Percentiles rank a stretch among this genome's conserved stretches.
These are phyloP conservation scores for Clistopyga incitator DNA, from an alignment of 2,888 invertebrate species.

Conservation along the genomic window DNA sequence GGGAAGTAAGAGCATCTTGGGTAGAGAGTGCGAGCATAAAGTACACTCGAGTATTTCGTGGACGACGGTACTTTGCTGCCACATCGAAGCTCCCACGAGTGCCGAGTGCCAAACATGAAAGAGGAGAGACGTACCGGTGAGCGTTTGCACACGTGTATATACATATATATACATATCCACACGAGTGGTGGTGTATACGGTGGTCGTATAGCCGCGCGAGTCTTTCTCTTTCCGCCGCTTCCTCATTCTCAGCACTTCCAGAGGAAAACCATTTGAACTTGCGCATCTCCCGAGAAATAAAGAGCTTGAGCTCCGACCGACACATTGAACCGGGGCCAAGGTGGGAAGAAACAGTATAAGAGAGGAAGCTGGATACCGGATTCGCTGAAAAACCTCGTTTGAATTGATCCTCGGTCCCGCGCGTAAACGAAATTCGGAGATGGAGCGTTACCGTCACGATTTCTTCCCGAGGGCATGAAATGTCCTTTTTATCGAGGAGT, in stretches of 20 bases:
- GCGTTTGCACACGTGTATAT: slow-evolving; percentile 6
- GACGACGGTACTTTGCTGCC: slow-evolving; percentile 38
- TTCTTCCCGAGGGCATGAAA: slow-evolving; percentile 60
- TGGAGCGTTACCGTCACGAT: slow-evolving; percentile 65
- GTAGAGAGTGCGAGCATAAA: slow-evolving; percentile 41
- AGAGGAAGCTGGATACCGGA: slow-evolving; percentile 38
- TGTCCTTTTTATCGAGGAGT: slow-evolving; percentile 63
- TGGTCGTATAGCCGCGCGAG: slow-evolving; percentile 5
- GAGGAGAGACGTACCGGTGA: slow-evolving; percentile 50
- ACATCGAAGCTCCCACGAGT: slow-evolving; percentile 50
- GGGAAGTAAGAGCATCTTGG: slow-evolving; percentile 56
- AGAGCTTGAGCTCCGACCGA: slow-evolving; percentile 34
- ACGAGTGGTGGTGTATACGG: slow-evolving; percentile 28
- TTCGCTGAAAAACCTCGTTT: slow-evolving; percentile 60
- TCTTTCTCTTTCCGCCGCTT: slow-evolving; percentile 34
- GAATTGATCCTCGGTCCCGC: slow-evolving; percentile 63
- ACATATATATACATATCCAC: neutral
- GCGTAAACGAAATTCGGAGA: slow-evolving; percentile 67
- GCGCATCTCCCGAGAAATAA: slow-evolving; percentile 52
- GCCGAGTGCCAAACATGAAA: slow-evolving; percentile 59
- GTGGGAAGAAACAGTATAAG: slow-evolving; percentile 4
- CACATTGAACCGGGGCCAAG: neutral
- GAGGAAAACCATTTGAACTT: slow-evolving; percentile 52
- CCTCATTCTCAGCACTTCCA: slow-evolving; percentile 47
- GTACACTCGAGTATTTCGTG: slow-evolving; percentile 54